A percentile compares a stretch with the other conserved stretches of the same genome.
These are phyloP conservation scores for Elgaria multicarinata DNA, from an alignment of 2,113 vertebrate genomes.

Conservation along the genomic window DNA sequence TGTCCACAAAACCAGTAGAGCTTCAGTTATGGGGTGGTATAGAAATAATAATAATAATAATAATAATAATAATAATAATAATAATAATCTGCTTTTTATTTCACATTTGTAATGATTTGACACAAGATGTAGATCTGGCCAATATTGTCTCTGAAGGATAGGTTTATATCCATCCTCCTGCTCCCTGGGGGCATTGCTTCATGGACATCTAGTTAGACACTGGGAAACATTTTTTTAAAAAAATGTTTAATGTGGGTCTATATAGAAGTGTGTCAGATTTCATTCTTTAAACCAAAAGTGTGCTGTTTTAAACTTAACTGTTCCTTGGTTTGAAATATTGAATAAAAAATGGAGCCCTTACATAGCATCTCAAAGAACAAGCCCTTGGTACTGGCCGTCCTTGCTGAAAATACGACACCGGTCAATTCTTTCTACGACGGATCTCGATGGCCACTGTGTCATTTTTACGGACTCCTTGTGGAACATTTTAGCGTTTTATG, in stretches of 20 bases:
- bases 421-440: background rate
- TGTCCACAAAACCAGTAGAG: no score
- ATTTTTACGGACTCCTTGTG: background rate
- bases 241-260: background rate
- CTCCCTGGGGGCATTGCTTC: background rate
- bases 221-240: no score
- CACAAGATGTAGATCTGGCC: no score
- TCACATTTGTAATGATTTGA: no score
- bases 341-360: background rate
- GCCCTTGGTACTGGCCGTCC: background rate
- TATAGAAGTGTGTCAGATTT: background rate
- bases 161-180: background rate
- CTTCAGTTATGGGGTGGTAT: no score
- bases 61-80: no score
- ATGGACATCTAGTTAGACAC: no score
- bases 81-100: no score
- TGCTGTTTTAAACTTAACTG: background rate
- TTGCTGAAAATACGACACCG: background rate
- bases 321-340: background rate
- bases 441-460: no score
- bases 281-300: background rate
- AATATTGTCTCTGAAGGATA: no score
- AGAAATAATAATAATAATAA: no score
- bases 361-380: background rate
- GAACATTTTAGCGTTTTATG: background rate